Evolutionary conservation across 2,888 invertebrate genomes (phyloP).

Genomic region (Eupithecia tripunctaria): DNA sequence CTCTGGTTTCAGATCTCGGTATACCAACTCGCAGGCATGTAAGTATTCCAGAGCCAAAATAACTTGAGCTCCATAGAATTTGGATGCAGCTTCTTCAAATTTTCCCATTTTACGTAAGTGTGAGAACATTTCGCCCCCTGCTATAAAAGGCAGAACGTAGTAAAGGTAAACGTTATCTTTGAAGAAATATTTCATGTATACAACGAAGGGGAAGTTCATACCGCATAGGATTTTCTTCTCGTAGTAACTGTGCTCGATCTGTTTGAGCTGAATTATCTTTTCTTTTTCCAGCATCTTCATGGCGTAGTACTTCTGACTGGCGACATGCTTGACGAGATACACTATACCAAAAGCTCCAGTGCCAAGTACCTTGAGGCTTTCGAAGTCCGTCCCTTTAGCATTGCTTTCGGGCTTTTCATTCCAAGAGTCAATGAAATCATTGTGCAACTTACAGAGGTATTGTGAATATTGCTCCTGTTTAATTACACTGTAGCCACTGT

Average conservation of each 20-base stretch:
- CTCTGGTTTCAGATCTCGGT: conserved; percentile 96
- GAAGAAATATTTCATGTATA: conserved; percentile 92
- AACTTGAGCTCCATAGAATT: conserved; percentile 96
- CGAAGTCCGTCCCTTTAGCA: conserved; percentile 86
- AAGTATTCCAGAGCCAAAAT: conserved; percentile 95
- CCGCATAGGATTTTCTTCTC: conserved; percentile 95
- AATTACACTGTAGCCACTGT: conserved; percentile 13
- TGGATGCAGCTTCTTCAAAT: conserved; percentile 90
- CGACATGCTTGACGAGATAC: conserved; percentile 86
- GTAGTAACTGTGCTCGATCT: conserved; percentile 93
- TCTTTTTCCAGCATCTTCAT: conserved; percentile 95
- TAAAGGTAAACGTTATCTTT: conserved; percentile 94
- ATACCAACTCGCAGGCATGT: conserved; percentile 93
- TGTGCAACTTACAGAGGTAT: conserved; percentile 67
- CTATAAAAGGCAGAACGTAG: conserved; percentile 91
- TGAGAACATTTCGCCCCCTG: conserved; percentile 94
- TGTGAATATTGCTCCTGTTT: conserved; percentile 70
- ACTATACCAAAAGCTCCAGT: conserved; percentile 96
- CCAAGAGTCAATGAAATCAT: conserved; percentile 75
- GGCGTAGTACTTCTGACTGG: conserved; percentile 87
- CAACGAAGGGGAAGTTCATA: conserved; percentile 94
- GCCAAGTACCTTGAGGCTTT: conserved; percentile 90
- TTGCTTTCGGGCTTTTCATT: conserved; percentile 60
- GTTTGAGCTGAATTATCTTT: conserved; percentile 93
- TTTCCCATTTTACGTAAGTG: conserved; percentile 87